phyloP scores from a whole-genome alignment of 2,888 invertebrate genomes.

The Nephrocerus scutellatus region DNA sequence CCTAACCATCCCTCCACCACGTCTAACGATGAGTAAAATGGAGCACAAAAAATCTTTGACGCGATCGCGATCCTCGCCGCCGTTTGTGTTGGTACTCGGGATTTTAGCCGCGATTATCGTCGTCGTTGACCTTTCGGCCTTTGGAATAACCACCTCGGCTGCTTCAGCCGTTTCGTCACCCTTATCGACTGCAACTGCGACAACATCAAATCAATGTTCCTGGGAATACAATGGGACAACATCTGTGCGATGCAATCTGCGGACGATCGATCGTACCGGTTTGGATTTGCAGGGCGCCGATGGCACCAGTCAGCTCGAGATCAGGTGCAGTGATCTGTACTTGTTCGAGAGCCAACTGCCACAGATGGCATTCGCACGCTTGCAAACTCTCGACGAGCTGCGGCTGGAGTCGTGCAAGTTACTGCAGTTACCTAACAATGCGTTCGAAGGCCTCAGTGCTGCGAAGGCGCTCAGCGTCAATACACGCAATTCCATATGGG shows the following conservation, averaged over 20 bases:
- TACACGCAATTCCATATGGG: constrained; percentile 77
- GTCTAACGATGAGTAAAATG: neutral
- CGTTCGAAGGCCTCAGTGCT: constrained; percentile 73
- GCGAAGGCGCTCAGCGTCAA: constrained; percentile 62
- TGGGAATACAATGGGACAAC: constrained; percentile 48
- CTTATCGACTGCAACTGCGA: constrained; percentile 21
- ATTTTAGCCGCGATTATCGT: neutral
- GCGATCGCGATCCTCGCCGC: constrained; percentile 9
- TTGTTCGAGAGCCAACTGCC: constrained; percentile 74
- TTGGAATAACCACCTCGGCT: constrained; percentile 12
- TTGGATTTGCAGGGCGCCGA: constrained; percentile 56
- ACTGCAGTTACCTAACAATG: constrained; percentile 61
- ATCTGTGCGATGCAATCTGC: constrained; percentile 60
- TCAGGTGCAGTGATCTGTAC: constrained; percentile 73
- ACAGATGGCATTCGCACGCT: constrained; percentile 63
- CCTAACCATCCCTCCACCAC: too few species aligned
- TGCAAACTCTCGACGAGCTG: constrained; percentile 65
- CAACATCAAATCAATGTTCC: constrained; percentile 48
- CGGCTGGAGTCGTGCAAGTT: constrained; percentile 74
- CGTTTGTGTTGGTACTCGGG: too few species aligned
- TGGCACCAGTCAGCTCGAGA: constrained; percentile 63
- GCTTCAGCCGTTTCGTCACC: constrained; percentile 2
- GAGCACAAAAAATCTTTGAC: neutral
- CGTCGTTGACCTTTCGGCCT: constrained; percentile 19
- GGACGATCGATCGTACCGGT: constrained; percentile 63